Evolutionary conservation across 2,888 invertebrate species (phyloP).

Genomic region (Tetranychus piercei): DNA sequence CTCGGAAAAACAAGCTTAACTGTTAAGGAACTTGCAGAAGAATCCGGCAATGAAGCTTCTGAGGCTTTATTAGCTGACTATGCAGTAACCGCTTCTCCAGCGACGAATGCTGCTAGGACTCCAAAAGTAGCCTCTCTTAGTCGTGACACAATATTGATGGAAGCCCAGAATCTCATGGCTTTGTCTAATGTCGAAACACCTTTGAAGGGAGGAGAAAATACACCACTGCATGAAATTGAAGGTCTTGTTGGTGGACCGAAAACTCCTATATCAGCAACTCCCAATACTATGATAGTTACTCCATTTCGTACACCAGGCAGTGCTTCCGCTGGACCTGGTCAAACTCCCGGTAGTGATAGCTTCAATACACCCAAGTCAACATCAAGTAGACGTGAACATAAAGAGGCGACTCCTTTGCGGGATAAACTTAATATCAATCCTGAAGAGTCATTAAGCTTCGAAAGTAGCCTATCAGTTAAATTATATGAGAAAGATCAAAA

Average conservation of each 20-base stretch:
- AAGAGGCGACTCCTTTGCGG: conserved; percentile 48
- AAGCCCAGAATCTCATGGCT: conserved; percentile 97
- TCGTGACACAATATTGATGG: conserved; percentile 53
- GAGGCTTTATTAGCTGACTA: conserved; percentile 79
- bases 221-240: conserved; percentile 71
- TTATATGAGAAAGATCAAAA: conserved; percentile 37
- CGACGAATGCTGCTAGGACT: conserved; percentile 39
- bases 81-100: conserved; percentile 47
- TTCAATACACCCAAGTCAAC: conserved; percentile 5
- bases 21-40: conserved; percentile 56
- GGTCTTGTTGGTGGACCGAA: conserved; percentile 44
- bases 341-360: neutral
- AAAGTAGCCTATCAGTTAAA: conserved; percentile 26
- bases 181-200: conserved; percentile 93
- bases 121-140: conserved; percentile 70
- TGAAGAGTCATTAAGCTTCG: conserved; percentile 46
- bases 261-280: conserved; percentile 46
- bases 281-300: conserved; percentile 73
- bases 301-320: conserved; percentile 45
- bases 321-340: conserved; percentile 10
- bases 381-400: conserved; percentile 26
- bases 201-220: conserved; percentile 81
- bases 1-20: conserved; percentile 44
- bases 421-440: conserved; percentile 89
- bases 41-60: conserved; percentile 54